A percentile compares a stretch with the other conserved stretches of the same genome.
These are phyloP conservation scores for Hemichromis elongatus DNA, from an alignment of 2,113 vertebrate species.

Conservation along the genomic window DNA sequence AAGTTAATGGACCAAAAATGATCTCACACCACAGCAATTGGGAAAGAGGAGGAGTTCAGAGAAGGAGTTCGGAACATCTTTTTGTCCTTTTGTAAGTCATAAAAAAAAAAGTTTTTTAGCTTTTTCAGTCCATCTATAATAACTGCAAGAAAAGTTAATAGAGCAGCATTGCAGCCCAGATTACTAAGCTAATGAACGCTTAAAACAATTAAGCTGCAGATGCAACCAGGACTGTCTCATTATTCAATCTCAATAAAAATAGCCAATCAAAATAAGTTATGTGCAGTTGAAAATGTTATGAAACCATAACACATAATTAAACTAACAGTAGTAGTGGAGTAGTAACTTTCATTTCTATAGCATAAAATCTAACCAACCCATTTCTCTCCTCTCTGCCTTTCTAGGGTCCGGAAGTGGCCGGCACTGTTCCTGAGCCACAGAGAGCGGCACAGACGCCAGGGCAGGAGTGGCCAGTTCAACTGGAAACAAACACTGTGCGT, in stretches of 20 bases:
- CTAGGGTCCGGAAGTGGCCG: background rate
- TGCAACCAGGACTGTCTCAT: background rate
- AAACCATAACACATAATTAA: background rate
- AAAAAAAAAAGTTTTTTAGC: background rate
- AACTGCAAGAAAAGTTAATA: background rate
- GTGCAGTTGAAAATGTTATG: background rate
- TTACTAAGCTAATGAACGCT: background rate
- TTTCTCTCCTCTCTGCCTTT: background rate
- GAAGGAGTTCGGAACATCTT: background rate
- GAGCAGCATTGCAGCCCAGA: background rate
- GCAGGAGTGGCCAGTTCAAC: background rate
- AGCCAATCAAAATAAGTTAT: background rate
- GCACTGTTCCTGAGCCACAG: background rate
- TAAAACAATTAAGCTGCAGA: background rate
- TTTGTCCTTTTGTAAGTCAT: background rate
- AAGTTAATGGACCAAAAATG: conserved; percentile 46
- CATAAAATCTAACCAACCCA: background rate
- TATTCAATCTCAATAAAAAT: background rate
- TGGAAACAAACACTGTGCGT: background rate
- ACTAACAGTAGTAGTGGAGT: background rate
- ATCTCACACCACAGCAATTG: conserved; percentile 20
- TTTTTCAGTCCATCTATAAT: background rate
- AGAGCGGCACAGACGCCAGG: background rate
- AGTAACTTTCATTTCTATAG: background rate
- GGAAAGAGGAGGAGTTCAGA: background rate